A percentile compares a stretch with the other conserved stretches of the same genome.
These are phyloP conservation scores for Distichodus sexfasciatus DNA, from an alignment of 2,797 vertebrate species.

Conservation along the genomic window DNA sequence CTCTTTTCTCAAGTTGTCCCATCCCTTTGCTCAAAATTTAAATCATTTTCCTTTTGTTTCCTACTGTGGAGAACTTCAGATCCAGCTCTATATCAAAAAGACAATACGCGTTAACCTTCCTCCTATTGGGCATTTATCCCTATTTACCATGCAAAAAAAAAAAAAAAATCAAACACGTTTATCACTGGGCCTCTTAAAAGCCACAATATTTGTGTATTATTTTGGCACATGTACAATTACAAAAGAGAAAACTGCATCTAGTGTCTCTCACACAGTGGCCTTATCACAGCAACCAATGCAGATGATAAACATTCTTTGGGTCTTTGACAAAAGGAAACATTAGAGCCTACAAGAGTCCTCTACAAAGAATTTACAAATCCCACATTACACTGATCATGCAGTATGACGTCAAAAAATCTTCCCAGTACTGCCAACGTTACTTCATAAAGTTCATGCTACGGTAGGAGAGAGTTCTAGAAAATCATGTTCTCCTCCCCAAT, in stretches of 20 bases:
- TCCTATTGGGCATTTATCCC: too few species aligned
- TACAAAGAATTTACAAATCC: background rate
- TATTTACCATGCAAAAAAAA: too few species aligned
- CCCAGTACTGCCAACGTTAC: background rate
- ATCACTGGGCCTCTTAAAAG: background rate
- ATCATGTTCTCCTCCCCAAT: background rate
- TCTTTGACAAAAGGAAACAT: slow-evolving; percentile 11
- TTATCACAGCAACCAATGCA: background rate
- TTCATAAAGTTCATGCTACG: slow-evolving; percentile 7
- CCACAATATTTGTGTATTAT: background rate
- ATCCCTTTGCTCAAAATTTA: too few species aligned
- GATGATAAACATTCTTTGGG: background rate
- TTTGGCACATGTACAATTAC: slow-evolving; percentile 18
- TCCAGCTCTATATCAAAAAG: too few species aligned
- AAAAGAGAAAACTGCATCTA: slow-evolving; percentile 12
- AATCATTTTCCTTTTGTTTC: too few species aligned
- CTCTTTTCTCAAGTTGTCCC: too few species aligned
- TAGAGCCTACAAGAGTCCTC: slow-evolving; percentile 10
- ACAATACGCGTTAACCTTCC: too few species aligned
- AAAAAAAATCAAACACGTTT: background rate
- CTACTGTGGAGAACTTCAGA: too few species aligned
- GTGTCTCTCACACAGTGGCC: slow-evolving; percentile 7
- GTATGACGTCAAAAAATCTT: background rate
- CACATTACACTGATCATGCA: slow-evolving; percentile 21
- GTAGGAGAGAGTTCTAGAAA: slow-evolving; percentile 9